These are phyloP conservation scores for Toxotes chatareus DNA, from an alignment of 2,113 vertebrate genomes.

Conservation along the genomic window DNA sequence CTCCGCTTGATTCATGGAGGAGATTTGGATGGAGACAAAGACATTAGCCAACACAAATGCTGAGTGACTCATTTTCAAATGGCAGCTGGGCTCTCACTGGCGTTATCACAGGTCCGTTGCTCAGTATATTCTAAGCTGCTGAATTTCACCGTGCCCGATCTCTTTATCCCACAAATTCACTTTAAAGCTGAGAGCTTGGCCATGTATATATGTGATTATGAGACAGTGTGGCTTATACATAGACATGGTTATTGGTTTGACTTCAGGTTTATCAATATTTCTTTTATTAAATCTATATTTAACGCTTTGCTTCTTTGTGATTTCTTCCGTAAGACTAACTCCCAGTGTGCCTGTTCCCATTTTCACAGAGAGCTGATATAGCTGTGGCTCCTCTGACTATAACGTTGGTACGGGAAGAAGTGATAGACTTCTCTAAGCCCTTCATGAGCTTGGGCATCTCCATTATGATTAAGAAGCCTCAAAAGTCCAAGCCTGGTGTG, in stretches of 20 bases:
- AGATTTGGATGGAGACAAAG: constrained; percentile 74
- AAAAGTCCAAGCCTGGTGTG: constrained; percentile 99
- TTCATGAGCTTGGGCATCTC: constrained; percentile 99
- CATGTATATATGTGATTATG: constrained; percentile 2
- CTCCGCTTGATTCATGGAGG: constrained; percentile 65
- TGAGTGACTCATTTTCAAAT: constrained; percentile 77
- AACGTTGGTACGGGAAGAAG: constrained; percentile 97
- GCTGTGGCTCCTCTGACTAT: constrained; percentile 98
- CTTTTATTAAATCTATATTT: constrained; percentile 24
- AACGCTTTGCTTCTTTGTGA: constrained; percentile 21
- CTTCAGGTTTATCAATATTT: constrained; percentile 37
- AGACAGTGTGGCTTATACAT: background rate
- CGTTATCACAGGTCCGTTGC: constrained; percentile 39
- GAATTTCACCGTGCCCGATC: constrained; percentile 36
- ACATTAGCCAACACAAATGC: constrained; percentile 68
- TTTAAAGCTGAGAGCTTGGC: constrained; percentile 24
- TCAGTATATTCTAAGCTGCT: constrained; percentile 42
- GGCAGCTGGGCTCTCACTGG: constrained; percentile 58
- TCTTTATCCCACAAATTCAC: constrained; percentile 40
- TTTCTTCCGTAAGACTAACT: constrained; percentile 64
- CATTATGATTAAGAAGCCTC: constrained; percentile 99
- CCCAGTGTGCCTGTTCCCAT: constrained; percentile 74
- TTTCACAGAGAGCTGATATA: constrained; percentile 98
- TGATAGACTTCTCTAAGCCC: constrained; percentile 99
- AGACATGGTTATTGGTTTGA: constrained; percentile 30